A percentile compares a stretch with the other conserved stretches of the same genome.
Conservation (phyloP, 2,797 vertebrate species). For the Enteromius viviparus region DNA sequence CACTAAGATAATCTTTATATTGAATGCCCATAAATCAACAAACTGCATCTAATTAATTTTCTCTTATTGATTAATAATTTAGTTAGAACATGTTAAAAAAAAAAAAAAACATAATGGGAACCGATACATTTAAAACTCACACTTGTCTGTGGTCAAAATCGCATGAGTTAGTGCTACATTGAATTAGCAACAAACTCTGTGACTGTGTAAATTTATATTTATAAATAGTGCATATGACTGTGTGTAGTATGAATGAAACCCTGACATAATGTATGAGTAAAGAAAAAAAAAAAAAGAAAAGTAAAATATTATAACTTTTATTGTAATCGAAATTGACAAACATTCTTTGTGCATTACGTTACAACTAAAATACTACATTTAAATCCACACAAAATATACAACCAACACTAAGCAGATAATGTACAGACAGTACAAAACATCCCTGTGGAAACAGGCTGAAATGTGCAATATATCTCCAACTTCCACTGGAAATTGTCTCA, state of each 20-base stretch:
- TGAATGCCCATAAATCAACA: neutral
- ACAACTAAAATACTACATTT: conserved; percentile 29
- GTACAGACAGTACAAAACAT: conserved; percentile 22
- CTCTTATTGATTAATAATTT: neutral
- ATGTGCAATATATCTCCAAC: conserved; percentile 13
- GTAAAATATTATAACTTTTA: neutral
- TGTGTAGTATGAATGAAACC: neutral
- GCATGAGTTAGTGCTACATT: neutral
- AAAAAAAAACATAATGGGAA: neutral
- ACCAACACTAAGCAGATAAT: conserved; percentile 23
- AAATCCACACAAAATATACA: conserved; percentile 48
- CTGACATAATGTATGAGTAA: neutral
- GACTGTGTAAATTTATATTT: neutral
- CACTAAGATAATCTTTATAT: neutral
- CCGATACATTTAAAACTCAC: neutral
- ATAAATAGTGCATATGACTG: neutral
- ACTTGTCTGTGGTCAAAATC: neutral
- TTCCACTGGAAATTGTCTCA: conserved; percentile 12
- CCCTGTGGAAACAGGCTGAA: conserved; percentile 14
- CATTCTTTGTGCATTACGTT: conserved; percentile 3
- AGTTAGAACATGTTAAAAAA: neutral
- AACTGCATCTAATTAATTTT: neutral
- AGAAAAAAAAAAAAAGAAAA: neutral
- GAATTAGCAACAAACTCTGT: neutral
- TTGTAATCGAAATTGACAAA: conserved; percentile 6